phyloP scores from a whole-genome alignment of 2,797 vertebrate species.

The Nothura maculosa region DNA sequence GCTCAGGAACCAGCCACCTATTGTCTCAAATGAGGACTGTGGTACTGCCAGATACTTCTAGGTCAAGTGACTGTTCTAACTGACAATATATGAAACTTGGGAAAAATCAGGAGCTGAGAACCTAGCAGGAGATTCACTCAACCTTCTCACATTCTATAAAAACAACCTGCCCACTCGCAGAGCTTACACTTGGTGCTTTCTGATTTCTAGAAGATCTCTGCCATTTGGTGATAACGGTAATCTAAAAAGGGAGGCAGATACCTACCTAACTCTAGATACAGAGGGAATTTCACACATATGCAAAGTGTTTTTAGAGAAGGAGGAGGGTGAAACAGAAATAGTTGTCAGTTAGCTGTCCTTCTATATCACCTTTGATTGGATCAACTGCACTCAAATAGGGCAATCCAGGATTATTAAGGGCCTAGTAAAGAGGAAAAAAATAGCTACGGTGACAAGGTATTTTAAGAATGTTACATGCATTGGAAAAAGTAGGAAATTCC shows the following conservation, averaged over 20 bases:
- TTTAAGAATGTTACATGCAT: background rate
- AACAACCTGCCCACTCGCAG: background rate
- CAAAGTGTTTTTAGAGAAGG: background rate
- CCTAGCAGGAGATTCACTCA: background rate
- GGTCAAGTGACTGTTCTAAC: background rate
- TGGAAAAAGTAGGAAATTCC: background rate
- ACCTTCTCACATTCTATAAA: background rate
- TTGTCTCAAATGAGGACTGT: background rate
- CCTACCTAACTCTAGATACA: background rate
- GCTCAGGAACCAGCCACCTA: background rate
- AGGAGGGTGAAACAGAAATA: background rate
- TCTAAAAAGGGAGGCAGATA: background rate
- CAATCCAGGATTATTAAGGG: conserved; percentile 62
- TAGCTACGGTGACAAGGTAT: background rate
- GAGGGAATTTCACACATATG: background rate
- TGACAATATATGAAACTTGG: background rate
- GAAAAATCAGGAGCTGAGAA: background rate
- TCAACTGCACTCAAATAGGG: conserved; percentile 47
- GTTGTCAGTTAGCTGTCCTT: background rate
- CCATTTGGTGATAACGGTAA: background rate
- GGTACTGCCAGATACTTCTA: background rate
- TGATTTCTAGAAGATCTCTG: background rate
- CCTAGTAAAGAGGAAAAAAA: background rate
- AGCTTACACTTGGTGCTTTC: background rate
- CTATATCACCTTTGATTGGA: conserved; percentile 39